phyloP scores from a whole-genome alignment of 2,888 invertebrate species.

The Cataglyphis livida region DNA sequence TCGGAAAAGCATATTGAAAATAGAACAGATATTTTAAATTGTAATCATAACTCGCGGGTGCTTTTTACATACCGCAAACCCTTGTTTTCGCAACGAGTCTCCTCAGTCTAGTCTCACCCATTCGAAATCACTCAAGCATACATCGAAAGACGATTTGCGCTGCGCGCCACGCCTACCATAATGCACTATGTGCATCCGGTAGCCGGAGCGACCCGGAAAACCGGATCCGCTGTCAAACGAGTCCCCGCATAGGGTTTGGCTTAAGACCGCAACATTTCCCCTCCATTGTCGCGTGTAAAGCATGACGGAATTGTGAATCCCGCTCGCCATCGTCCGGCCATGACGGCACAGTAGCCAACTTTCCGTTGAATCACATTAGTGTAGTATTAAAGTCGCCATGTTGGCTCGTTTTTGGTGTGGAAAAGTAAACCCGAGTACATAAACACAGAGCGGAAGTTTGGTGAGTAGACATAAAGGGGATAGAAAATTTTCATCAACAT shows the following conservation, averaged over 20 bases:
- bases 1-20: background rate
- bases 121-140: conserved; percentile 79
- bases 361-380: conserved; percentile 43
- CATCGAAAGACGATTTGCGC: conserved; percentile 79
- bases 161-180: conserved; percentile 75
- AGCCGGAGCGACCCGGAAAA: conserved; percentile 67
- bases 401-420: conserved; percentile 31
- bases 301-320: conserved; percentile 45
- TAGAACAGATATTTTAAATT: conserved; percentile 25
- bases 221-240: conserved; percentile 55
- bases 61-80: conserved; percentile 45
- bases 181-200: conserved; percentile 50
- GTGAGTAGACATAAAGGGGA: background rate
- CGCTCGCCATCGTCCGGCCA: conserved; percentile 50
- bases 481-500: background rate
- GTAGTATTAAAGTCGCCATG: conserved; percentile 39
- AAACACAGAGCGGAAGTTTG: conserved; percentile 16
- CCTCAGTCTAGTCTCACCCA: conserved; percentile 63
- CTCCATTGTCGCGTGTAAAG: conserved; percentile 55
- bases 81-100: conserved; percentile 55
- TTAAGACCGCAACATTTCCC: conserved; percentile 70
- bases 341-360: conserved; percentile 43
- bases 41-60: conserved; percentile 26
- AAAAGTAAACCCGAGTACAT: background rate
- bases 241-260: conserved; percentile 67